phyloP scores from a whole-genome alignment of 2,113 vertebrate genomes.

The Recurvirostra avosetta region DNA sequence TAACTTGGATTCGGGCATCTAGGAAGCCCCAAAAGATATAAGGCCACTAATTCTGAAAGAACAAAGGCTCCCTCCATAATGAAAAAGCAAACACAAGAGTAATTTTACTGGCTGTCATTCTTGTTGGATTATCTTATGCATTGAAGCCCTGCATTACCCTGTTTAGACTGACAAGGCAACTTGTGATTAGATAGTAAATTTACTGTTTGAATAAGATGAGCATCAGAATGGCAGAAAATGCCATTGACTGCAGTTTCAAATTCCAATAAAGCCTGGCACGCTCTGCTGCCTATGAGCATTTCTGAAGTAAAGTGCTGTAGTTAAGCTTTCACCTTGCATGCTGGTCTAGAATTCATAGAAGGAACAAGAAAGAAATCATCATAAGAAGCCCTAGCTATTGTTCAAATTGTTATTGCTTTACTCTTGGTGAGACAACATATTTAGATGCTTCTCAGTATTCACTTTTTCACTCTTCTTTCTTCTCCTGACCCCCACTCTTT shows the following conservation, averaged over 20 bases:
- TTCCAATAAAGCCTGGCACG: constrained; percentile 20
- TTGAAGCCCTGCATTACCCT: constrained; percentile 19
- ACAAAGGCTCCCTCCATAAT: constrained; percentile 24
- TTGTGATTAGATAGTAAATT: constrained; percentile 65
- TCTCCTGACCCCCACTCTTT: neutral
- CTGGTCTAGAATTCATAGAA: constrained; percentile 7
- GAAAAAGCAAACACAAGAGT: constrained; percentile 23
- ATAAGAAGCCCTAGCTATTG: neutral
- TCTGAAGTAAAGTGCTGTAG: constrained; percentile 26
- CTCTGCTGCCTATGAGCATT: constrained; percentile 33
- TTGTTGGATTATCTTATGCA: constrained; percentile 30
- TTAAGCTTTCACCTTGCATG: constrained; percentile 45
- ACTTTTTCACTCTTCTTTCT: neutral
- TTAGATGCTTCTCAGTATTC: neutral
- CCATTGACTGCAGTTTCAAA: constrained; percentile 33
- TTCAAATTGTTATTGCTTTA: neutral
- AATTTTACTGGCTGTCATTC: constrained; percentile 42
- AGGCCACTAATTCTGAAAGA: neutral
- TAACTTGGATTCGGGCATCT: neutral
- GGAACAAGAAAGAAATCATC: neutral
- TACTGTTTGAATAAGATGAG: constrained; percentile 52
- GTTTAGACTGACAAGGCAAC: constrained; percentile 58
- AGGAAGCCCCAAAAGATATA: neutral
- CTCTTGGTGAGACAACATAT: neutral
- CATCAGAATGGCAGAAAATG: constrained; percentile 10